These are phyloP conservation scores for Colostygia pectinataria DNA, from an alignment of 2,888 invertebrate species.

Conservation along the genomic window DNA sequence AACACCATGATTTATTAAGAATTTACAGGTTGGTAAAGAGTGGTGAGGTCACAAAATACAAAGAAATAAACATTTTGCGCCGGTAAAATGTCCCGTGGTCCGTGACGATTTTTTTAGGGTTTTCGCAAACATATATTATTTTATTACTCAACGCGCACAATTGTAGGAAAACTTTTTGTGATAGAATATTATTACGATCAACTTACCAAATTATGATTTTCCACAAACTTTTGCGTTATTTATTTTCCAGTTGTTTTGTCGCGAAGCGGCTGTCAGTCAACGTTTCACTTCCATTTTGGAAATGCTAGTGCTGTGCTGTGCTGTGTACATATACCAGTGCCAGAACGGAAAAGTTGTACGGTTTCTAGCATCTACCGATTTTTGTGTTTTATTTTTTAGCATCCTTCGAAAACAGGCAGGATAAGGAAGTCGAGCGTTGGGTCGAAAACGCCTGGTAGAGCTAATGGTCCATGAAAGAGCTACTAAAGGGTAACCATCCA, in stretches of 20 bases:
- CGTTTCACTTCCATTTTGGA: constrained; percentile 77
- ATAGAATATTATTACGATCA: constrained; percentile 38
- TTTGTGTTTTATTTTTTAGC: no score
- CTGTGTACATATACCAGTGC: no score
- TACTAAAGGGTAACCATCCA: no score
- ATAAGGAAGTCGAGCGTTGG: no score
- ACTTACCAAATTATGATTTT: constrained; percentile 67
- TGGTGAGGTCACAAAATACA: constrained; percentile 37
- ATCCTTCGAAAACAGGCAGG: no score
- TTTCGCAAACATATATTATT: constrained; percentile 17
- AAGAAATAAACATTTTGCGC: constrained; percentile 40
- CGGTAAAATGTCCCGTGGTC: constrained; percentile 51
- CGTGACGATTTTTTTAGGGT: constrained; percentile 51
- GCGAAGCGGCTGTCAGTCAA: constrained; percentile 69
- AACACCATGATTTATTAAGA: constrained; percentile 45
- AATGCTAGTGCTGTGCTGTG: constrained; percentile 54
- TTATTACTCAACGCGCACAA: not conserved
- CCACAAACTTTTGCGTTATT: constrained; percentile 67
- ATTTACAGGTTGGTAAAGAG: constrained; percentile 39
- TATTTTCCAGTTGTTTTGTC: constrained; percentile 72
- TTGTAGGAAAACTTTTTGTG: constrained; percentile 1
- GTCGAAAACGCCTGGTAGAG: no score
- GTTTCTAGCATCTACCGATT: not conserved
- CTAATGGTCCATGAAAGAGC: no score
- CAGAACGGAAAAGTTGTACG: not conserved